Evolutionary conservation across 2,888 invertebrate species (phyloP).

Genomic region (Stegana nigrithorax): DNA sequence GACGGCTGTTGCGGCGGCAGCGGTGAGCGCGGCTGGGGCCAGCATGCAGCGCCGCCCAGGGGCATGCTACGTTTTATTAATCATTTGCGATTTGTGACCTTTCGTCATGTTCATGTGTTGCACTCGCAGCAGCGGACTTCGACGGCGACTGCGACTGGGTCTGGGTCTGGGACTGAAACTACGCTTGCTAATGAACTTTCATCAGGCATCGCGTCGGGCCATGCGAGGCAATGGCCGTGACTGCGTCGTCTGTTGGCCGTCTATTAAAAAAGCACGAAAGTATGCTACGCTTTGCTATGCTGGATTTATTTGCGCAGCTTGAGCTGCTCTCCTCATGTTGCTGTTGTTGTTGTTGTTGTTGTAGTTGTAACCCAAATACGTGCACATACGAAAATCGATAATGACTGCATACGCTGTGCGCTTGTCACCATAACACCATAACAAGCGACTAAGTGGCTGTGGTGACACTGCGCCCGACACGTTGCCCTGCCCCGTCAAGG

Average conservation of each 20-base stretch:
- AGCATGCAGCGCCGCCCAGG: too few relatives aligned
- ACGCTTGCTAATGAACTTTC: slow-evolving; percentile 9
- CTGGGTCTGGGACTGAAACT: too few relatives aligned
- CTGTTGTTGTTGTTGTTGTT: too few relatives aligned
- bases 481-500: too few relatives aligned
- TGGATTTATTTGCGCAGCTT: not conserved
- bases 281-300: too few relatives aligned
- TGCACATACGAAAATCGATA: slow-evolving; percentile 6
- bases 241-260: slow-evolving; percentile 1
- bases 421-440: not conserved
- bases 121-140: not conserved
- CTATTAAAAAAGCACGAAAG: slow-evolving; percentile 15
- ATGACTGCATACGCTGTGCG: not conserved
- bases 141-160: too few relatives aligned
- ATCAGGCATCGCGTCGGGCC: not conserved
- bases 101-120: not conserved
- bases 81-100: slow-evolving; percentile 5
- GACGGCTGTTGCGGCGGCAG: not conserved
- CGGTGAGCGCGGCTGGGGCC: too few relatives aligned
- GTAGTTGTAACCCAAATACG: not conserved
- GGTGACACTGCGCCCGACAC: not conserved
- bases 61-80: slow-evolving; percentile 7
- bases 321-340: not conserved
- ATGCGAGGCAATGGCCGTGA: not conserved
- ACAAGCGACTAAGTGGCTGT: not conserved